Evolutionary conservation across 2,113 vertebrate species (phyloP).

Genomic region (Phaethon lepturus): DNA sequence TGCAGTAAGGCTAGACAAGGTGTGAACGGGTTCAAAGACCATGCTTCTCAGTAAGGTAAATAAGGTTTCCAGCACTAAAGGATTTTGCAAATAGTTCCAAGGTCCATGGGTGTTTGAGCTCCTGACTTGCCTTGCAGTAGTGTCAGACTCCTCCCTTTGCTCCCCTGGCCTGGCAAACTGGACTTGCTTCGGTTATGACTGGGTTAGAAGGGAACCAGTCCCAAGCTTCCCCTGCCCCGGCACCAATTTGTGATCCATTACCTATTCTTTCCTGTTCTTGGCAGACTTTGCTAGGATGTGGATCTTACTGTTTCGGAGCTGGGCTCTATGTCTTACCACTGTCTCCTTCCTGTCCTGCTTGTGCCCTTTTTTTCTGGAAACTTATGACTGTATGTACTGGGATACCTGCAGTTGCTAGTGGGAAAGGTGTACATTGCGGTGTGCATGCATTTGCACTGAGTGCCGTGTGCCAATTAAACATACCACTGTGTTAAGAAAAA

Average conservation of each 20-base stretch:
- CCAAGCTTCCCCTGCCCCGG: neutral
- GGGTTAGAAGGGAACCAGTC: neutral
- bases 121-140: neutral
- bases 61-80: neutral
- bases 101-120: neutral
- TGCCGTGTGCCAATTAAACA: neutral
- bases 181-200: neutral
- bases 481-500: neutral
- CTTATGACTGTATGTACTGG: neutral
- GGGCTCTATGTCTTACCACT: neutral
- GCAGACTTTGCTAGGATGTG: neutral
- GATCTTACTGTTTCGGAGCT: neutral
- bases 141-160: neutral
- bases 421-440: neutral
- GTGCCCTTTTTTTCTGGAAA: neutral
- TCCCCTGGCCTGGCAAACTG: neutral
- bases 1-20: neutral
- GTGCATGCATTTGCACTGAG: neutral
- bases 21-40: neutral
- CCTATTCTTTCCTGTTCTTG: neutral
- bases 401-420: neutral
- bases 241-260: neutral
- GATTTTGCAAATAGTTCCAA: slow-evolving; percentile 21
- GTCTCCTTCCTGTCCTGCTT: neutral
- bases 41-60: neutral